Evolutionary conservation across 2,888 invertebrate genomes (phyloP).

Genomic region (Euclidia mi): DNA sequence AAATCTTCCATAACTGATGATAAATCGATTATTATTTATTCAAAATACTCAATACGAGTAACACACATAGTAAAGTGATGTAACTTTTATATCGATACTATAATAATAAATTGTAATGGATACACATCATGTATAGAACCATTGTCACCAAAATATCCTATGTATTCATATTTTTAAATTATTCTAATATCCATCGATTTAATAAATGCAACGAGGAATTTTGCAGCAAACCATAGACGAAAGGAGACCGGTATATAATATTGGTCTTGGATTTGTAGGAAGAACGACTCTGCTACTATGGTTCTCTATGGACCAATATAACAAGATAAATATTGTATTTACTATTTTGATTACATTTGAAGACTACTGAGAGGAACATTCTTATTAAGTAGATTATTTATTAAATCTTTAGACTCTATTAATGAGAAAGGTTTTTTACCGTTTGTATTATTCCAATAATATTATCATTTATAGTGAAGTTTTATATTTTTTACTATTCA

Average conservation of each 20-base stretch:
- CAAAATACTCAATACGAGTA: constrained; percentile 24
- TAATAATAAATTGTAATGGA: constrained; percentile 26
- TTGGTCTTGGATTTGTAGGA: constrained; percentile 22
- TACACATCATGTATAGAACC: constrained; percentile 17
- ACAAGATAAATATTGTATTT: constrained; percentile 7
- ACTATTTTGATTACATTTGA: constrained; percentile 6
- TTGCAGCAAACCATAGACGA: constrained; percentile 32
- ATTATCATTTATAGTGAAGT: neutral
- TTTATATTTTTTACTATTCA: constrained; percentile 3
- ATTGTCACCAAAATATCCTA: constrained; percentile 36
- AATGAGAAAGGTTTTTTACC: neutral
- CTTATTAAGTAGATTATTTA: constrained; percentile 11
- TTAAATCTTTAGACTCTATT: neutral
- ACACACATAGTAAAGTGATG: constrained; percentile 30
- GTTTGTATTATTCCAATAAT: constrained; percentile 2
- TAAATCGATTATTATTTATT: constrained; percentile 12
- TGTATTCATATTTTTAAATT: constrained; percentile 33
- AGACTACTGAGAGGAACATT: constrained; percentile 20
- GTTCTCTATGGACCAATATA: neutral
- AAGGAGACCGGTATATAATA: constrained; percentile 15
- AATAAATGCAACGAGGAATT: constrained; percentile 47
- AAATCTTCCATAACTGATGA: constrained; percentile 33
- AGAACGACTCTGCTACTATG: constrained; percentile 5
- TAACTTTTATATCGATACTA: constrained; percentile 14
- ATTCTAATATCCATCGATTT: constrained; percentile 46